Conservation (phyloP, 2,113 vertebrate species). For the Mellivora capensis region DNA sequence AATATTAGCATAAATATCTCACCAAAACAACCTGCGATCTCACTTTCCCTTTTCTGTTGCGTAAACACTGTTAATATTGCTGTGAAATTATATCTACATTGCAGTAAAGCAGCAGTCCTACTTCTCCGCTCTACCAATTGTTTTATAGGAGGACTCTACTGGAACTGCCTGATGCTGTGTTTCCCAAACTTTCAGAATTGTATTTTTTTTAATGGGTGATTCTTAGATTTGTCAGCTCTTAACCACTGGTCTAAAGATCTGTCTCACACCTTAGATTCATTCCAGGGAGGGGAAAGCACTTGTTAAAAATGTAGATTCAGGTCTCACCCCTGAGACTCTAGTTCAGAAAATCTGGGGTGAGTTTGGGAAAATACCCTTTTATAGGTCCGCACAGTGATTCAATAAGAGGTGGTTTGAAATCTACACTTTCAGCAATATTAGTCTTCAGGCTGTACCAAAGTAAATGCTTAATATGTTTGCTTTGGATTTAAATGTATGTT, state of each 20-base stretch:
- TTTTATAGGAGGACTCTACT: not conserved
- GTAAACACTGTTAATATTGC: constrained; percentile 69
- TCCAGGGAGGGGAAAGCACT: not conserved
- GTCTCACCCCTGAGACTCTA: not conserved
- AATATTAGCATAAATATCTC: constrained; percentile 70
- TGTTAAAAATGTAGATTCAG: not conserved
- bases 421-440: not conserved
- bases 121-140: not conserved
- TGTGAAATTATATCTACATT: constrained; percentile 27
- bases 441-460: not conserved
- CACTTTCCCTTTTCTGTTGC: constrained; percentile 60
- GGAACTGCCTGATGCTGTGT: not conserved
- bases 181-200: not conserved
- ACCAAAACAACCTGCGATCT: constrained; percentile 61
- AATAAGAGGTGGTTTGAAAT: not conserved
- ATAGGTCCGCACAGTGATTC: not conserved
- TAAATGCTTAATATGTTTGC: not conserved
- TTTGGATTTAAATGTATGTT: not conserved
- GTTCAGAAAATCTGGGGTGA: not conserved
- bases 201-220: not conserved
- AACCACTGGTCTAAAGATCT: not conserved
- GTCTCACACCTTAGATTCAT: not conserved
- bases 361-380: not conserved
- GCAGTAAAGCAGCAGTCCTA: not conserved
- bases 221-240: not conserved